A percentile compares a stretch with the other conserved stretches of the same genome.
Conservation (phyloP, 2,888 invertebrate genomes). For the Yponomeuta sedellus region DNA sequence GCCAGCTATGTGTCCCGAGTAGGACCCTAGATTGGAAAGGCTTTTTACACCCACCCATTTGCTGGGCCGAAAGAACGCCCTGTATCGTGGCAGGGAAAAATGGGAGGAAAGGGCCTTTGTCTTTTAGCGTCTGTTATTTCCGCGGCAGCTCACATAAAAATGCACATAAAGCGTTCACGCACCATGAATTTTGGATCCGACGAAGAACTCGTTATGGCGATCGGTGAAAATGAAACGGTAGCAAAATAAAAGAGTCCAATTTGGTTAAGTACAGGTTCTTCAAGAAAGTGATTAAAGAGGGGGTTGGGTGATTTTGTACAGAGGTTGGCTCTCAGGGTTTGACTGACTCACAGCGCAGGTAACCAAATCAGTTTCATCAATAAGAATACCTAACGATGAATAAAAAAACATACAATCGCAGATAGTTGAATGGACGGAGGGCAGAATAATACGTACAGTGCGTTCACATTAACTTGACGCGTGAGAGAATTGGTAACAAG, state of each 20-base stretch:
- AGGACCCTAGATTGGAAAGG: slow-evolving; percentile 69
- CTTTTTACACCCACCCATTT: slow-evolving; percentile 63
- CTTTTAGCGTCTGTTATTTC: slow-evolving; percentile 63
- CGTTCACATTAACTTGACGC: too few relatives aligned
- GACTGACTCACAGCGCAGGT: too few relatives aligned
- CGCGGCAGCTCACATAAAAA: slow-evolving; percentile 63
- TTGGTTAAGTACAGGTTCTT: background rate
- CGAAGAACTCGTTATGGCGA: slow-evolving; percentile 46
- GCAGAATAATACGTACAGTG: too few relatives aligned
- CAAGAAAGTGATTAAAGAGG: too few relatives aligned
- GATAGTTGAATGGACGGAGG: too few relatives aligned
- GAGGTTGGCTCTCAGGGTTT: too few relatives aligned
- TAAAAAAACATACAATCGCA: too few relatives aligned
- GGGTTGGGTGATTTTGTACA: too few relatives aligned
- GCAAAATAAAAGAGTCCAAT: background rate
- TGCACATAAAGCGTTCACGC: slow-evolving; percentile 43
- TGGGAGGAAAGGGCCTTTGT: slow-evolving; percentile 46
- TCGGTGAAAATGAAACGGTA: slow-evolving; percentile 44
- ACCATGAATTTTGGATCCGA: slow-evolving; percentile 60
- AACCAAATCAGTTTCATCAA: too few relatives aligned
- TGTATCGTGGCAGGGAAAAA: slow-evolving; percentile 49
- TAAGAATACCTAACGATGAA: too few relatives aligned
- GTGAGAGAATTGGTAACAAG: too few relatives aligned
- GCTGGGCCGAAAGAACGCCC: slow-evolving; percentile 50
- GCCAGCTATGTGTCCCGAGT: background rate